A percentile compares a stretch with the other conserved stretches of the same genome.
These are phyloP conservation scores for Neelides sp. DNA, from an alignment of 1,140 invertebrate genomes.

Conservation along the genomic window DNA sequence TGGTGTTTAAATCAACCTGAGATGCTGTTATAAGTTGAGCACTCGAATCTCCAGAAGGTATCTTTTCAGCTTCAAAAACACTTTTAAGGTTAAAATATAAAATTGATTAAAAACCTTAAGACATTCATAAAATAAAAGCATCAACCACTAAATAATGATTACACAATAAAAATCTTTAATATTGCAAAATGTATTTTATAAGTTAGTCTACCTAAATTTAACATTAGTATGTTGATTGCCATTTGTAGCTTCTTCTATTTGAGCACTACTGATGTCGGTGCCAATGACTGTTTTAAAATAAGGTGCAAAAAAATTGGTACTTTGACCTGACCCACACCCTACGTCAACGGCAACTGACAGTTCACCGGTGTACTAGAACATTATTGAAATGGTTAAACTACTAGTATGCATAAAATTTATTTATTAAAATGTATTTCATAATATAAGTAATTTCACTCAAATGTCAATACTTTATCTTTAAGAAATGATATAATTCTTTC, in stretches of 20 bases:
- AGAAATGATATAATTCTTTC: conserved; percentile 33
- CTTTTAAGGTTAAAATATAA: too few relatives aligned
- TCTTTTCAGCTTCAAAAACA: too few relatives aligned
- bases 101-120: too few relatives aligned
- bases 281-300: conserved; percentile 38
- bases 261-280: conserved; percentile 35
- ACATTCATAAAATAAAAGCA: too few relatives aligned
- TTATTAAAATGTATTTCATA: background rate
- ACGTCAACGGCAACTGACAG: conserved; percentile 16
- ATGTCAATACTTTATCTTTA: conserved; percentile 30
- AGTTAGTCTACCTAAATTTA: conserved; percentile 1
- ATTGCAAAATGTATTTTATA: background rate
- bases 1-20: too few relatives aligned
- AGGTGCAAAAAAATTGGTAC: conserved; percentile 35
- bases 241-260: conserved; percentile 35
- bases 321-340: conserved; percentile 37
- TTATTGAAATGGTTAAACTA: background rate
- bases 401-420: background rate
- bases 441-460: background rate
- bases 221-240: conserved; percentile 4
- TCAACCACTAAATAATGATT: too few relatives aligned
- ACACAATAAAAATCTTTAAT: background rate
- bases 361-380: conserved; percentile 15
- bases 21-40: too few relatives aligned
- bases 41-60: too few relatives aligned